Evolutionary conservation across 2,797 vertebrate genomes (phyloP).

Genomic region (Aselliscus stoliczkanus): DNA sequence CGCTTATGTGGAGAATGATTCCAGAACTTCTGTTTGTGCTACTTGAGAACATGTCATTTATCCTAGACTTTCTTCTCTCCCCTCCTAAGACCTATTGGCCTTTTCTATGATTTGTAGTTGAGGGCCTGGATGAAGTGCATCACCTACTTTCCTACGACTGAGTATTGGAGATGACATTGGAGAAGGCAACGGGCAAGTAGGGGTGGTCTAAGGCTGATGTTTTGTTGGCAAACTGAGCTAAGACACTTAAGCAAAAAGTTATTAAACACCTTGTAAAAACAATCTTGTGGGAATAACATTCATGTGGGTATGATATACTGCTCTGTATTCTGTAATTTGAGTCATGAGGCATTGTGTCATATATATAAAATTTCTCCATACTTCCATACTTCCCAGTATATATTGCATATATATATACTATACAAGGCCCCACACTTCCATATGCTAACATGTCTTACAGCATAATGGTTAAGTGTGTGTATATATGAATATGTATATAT

Average conservation of each 20-base stretch:
- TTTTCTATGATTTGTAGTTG: neutral
- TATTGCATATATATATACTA: too few species aligned
- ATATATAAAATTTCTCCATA: neutral
- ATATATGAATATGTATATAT: neutral
- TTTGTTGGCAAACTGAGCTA: neutral
- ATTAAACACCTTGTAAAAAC: neutral
- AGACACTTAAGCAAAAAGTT: neutral
- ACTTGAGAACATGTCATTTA: neutral
- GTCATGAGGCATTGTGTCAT: neutral
- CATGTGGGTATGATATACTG: neutral
- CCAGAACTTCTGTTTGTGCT: neutral
- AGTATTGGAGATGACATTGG: neutral
- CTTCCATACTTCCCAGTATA: neutral
- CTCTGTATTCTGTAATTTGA: neutral
- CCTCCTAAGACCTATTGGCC: neutral
- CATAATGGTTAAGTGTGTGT: neutral
- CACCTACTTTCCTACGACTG: neutral
- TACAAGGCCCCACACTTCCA: neutral
- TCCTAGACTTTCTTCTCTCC: neutral
- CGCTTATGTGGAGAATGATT: neutral
- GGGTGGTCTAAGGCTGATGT: neutral
- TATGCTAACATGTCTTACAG: neutral
- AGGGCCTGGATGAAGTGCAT: neutral
- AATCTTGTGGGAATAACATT: neutral
- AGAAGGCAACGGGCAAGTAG: neutral